These are phyloP conservation scores for Circaetus cinerascens DNA, from an alignment of 2,113 vertebrate genomes.

Conservation along the genomic window DNA sequence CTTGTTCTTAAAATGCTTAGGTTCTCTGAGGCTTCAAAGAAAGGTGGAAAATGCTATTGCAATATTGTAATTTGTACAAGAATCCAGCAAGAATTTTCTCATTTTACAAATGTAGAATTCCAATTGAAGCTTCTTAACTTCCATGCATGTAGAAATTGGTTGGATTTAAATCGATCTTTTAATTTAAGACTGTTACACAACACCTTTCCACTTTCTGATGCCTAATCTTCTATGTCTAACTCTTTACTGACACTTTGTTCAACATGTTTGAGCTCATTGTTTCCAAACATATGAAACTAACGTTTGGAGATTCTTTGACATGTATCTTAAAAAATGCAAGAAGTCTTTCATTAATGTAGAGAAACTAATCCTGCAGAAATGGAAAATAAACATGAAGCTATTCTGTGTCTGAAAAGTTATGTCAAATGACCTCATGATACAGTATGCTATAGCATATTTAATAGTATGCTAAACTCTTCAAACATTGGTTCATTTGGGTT, in stretches of 20 bases:
- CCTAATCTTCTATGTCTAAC: not conserved
- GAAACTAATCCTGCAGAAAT: not conserved
- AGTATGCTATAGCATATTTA: not conserved
- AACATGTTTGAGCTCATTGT: not conserved
- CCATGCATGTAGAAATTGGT: not conserved
- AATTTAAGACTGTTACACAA: not conserved
- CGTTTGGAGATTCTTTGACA: not conserved
- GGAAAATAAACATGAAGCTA: not conserved
- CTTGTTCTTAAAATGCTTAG: not conserved
- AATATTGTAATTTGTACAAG: not conserved
- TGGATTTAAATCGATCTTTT: not conserved
- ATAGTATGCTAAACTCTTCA: not conserved
- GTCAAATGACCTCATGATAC: not conserved
- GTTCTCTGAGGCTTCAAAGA: not conserved
- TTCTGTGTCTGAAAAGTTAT: not conserved
- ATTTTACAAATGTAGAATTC: not conserved
- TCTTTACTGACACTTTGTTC: not conserved
- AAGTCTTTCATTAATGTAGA: not conserved
- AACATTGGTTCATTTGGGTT: not conserved
- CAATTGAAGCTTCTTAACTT: not conserved
- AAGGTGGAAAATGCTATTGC: not conserved
- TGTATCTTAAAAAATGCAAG: not conserved
- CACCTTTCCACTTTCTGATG: not conserved
- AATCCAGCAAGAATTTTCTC: not conserved
- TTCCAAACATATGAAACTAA: not conserved